phyloP scores from a whole-genome alignment of 2,113 vertebrate genomes.

The Fregetta grallaria region DNA sequence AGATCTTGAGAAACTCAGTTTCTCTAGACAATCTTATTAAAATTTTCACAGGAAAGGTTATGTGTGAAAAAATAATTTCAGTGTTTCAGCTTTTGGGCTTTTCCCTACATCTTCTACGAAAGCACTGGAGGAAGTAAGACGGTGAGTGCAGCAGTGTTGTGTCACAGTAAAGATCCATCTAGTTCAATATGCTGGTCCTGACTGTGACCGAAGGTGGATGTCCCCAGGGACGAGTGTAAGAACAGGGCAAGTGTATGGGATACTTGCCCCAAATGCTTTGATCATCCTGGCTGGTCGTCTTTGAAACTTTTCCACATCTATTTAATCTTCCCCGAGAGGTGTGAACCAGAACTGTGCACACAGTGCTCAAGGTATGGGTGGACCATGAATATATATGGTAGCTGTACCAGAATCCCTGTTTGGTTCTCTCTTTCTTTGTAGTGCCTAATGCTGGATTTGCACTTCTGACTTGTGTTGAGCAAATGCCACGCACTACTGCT shows the following conservation, averaged over 20 bases:
- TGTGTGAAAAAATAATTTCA: neutral
- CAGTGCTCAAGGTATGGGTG: accelerated
- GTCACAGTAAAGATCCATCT: neutral
- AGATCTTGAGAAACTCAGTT: neutral
- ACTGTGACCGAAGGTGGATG: neutral
- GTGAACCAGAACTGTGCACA: neutral
- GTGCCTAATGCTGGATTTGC: neutral
- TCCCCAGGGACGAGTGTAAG: neutral
- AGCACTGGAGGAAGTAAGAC: neutral
- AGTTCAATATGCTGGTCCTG: neutral
- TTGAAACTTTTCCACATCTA: neutral
- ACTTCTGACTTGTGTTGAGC: neutral
- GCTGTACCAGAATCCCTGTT: neutral
- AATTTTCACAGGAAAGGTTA: neutral
- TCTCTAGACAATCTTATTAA: neutral
- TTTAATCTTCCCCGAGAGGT: neutral
- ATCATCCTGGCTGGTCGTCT: neutral
- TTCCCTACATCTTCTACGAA: neutral
- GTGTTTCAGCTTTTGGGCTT: neutral
- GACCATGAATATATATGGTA: neutral
- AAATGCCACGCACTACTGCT: neutral
- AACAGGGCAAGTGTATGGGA: neutral
- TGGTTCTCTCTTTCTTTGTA: neutral
- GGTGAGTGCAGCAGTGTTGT: neutral
- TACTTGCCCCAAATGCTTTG: neutral